These are phyloP conservation scores for Athene noctua DNA, from an alignment of 2,113 vertebrate genomes.

Conservation along the genomic window DNA sequence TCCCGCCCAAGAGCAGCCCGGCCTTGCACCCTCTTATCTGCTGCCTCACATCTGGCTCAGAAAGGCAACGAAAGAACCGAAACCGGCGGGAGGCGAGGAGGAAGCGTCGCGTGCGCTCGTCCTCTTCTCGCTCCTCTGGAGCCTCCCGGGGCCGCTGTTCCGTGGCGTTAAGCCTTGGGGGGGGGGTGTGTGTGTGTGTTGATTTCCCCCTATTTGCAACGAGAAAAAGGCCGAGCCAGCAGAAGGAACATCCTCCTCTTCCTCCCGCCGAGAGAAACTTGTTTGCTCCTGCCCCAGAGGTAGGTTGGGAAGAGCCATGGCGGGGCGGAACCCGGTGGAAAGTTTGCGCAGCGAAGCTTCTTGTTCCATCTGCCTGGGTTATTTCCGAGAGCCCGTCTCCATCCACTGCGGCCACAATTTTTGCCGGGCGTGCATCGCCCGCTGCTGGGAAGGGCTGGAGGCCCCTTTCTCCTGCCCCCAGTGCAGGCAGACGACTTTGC, in stretches of 20 bases:
- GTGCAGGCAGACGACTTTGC: slow-evolving; percentile 56
- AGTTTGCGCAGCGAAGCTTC: slow-evolving; percentile 59
- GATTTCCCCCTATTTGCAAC: not conserved
- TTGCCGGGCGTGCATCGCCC: slow-evolving; percentile 41
- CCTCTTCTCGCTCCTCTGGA: not conserved
- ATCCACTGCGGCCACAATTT: slow-evolving; percentile 62
- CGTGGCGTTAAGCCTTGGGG: fast-evolving
- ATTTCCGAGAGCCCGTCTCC: slow-evolving; percentile 67
- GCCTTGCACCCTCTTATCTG: not conserved
- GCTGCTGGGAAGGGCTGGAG: slow-evolving; percentile 42
- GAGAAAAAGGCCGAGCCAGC: not conserved
- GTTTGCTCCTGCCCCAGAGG: not conserved
- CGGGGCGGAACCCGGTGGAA: not conserved
- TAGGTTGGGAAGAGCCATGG: not conserved
- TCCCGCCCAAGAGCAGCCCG: not conserved
- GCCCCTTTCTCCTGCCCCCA: slow-evolving; percentile 47
- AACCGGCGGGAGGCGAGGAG: not conserved
- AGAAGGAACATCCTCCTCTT: not conserved
- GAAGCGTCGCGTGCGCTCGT: fast-evolving
- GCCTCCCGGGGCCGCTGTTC: fast-evolving
- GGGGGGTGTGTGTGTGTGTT: too few relatives aligned
- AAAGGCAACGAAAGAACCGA: not conserved
- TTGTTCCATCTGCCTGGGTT: slow-evolving; percentile 68
- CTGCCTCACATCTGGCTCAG: not conserved
- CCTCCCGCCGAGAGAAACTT: not conserved